Percentiles rank a stretch among this genome's conserved stretches.
Conservation (phyloP, 2,888 invertebrate species). For the Protodeltote pygarga region DNA sequence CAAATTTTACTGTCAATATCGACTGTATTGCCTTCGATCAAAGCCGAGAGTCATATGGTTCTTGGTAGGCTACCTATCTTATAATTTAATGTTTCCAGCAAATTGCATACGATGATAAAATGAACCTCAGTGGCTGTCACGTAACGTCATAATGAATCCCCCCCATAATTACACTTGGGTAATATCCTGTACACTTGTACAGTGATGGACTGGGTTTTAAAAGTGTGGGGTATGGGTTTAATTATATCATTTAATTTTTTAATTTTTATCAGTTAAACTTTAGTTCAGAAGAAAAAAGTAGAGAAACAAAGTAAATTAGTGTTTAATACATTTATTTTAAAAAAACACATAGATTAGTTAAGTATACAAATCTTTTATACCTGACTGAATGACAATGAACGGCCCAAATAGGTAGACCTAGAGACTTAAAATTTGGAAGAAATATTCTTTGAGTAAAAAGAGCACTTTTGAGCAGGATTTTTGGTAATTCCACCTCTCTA, state of each 20-base stretch:
- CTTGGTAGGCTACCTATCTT: conserved; percentile 49
- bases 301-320: too few species aligned
- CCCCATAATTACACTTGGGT: conserved; percentile 74
- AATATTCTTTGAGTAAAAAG: too few species aligned
- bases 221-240: conserved; percentile 8
- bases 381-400: not conserved
- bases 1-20: conserved; percentile 41
- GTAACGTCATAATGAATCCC: conserved; percentile 79
- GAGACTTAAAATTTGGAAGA: too few species aligned
- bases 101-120: conserved; percentile 68
- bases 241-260: too few species aligned
- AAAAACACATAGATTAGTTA: not conserved
- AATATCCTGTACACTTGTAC: conserved; percentile 65
- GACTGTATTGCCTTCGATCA: conserved; percentile 46
- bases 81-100: conserved; percentile 66
- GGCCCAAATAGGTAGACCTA: too few species aligned
- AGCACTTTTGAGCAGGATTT: too few species aligned
- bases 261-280: too few species aligned
- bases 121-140: conserved; percentile 70
- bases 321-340: not conserved
- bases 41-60: conserved; percentile 51
- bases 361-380: not conserved
- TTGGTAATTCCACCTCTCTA: too few species aligned
- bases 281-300: too few species aligned
- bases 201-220: conserved; percentile 44